Percentiles rank a stretch among this genome's conserved stretches.
Conservation (phyloP, 2,888 invertebrate genomes). For the Drosophila atroscutellata region DNA sequence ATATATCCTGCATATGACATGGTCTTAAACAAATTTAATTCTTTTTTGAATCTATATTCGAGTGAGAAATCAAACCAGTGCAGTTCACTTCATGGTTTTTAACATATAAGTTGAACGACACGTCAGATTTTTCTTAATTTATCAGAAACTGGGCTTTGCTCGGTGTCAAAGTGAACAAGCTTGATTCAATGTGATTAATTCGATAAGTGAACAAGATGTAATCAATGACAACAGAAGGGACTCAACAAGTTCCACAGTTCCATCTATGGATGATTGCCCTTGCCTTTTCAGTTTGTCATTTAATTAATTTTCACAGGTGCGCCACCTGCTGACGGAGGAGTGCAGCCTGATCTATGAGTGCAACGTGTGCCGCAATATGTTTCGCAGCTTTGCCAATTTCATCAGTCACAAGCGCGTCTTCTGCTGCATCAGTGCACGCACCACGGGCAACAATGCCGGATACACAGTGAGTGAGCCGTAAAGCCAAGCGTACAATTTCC, state of each 20-base stretch:
- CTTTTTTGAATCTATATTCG: background rate
- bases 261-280: background rate
- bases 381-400: constrained; percentile 94
- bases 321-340: constrained; percentile 91
- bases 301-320: constrained; percentile 86
- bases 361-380: constrained; percentile 93
- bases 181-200: background rate
- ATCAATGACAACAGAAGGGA: background rate
- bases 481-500: constrained; percentile 42
- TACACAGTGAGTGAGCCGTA: constrained; percentile 74
- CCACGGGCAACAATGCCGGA: constrained; percentile 50
- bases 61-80: background rate
- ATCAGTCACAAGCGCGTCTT: constrained; percentile 95
- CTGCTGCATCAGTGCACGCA: constrained; percentile 86
- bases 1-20: background rate
- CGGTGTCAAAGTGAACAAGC: background rate
- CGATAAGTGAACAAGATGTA: background rate
- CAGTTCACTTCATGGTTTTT: background rate
- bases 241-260: background rate
- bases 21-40: background rate
- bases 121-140: background rate
- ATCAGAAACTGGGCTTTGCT: background rate
- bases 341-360: constrained; percentile 96
- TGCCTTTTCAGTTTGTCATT: background rate
- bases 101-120: background rate